Evolutionary conservation across 2,113 vertebrate species (phyloP), one percentile per base, ranked within the genome.

Genomic region (Chaetodon trifascialis): DNA sequence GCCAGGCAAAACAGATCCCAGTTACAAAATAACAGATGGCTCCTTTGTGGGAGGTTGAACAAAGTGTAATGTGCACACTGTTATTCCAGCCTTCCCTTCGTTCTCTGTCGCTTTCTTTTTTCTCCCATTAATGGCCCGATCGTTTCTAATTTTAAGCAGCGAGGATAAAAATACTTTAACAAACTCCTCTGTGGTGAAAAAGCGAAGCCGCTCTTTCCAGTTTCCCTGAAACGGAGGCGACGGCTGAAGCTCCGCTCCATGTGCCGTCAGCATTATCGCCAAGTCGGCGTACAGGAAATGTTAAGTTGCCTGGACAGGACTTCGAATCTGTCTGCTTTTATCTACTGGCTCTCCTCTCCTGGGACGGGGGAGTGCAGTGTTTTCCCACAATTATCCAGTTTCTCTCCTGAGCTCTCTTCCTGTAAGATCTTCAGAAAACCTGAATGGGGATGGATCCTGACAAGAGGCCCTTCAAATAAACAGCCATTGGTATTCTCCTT

Each of bases 331-430:
- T 84, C 15, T 54, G 55, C 82, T 82, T 88, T 89, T 83, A 85
- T 89, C 89, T 82, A 44, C n/a, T 73, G 9, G 0, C 51, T 49
- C 63, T 71, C 19, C 47, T 79, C 86, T 77, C 81, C 67, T 38
- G 90, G 82, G 90, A 88, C 38, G 49, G 49, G 56, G 54, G 25
- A 70, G 73, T 30, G 44, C 54, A 58, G 54, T 23, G 65, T 80
- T 88, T 90, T 89, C 87, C 88, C 82, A 91, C 90, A 87, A 80
- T 93, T 87, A 89, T 91, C 83, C 34, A 4, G 17, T 88, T 86
- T 82, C 89, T 83, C 59, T 54, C 40, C 70, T 64, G 56, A 82
- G 76, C 64, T 70, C 73, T 40, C 81, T 88, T 90, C 85, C 86
- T 85, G 81, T 79, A 38, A 74, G 84, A 90, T 90, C 85, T 81